Base-by-base conservation (phyloP, 92 coral and sea anemone genomes). In the Porites lobata region DNA sequence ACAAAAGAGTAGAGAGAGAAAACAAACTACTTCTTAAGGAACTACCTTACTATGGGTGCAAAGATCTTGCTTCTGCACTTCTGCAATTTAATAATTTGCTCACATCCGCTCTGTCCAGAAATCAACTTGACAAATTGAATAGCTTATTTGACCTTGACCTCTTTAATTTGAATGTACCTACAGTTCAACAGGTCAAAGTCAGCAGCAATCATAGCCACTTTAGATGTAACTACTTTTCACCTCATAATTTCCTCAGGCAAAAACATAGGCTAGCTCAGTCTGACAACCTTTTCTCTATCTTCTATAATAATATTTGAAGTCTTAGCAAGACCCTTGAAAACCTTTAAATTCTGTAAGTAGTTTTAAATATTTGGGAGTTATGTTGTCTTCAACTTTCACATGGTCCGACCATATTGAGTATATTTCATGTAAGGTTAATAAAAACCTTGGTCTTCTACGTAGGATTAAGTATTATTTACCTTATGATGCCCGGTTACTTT, bases 261-360 rank as follows among this genome's bases (percentile, higher is more conserved):
- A 71, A 26, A 14, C 53, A 50, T 38, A 24, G 51, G 18, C 13
- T 71, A 71, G 18, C 12, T 71, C 14, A n/a, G 51, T 24, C 24
- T 71, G 51, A 71, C 24, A 71, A 71, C 76, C 8, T 15, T 71
- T 8, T 71, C n/a, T 71, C 26, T 69, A 69, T 24, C 1, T 18
- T 69, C n/a, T 47, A 69, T 69, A 69, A 69, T 21, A 69, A 69
- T 69, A 21, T 69, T 32, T 18, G 74, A 69, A 69, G 29, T 69
- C n/a, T 69, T 18, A 22, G 22, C 50, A 22, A 11, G n/a, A 69
- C n/a, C 2, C 74, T 15, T 26, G 54, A 71, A 32, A 8, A 71
- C 56, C 38, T 17, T n/a, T n/a, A n/a, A n/a, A n/a, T n/a, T n/a
- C n/a, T n/a, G n/a, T n/a, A n/a, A n/a, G n/a, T n/a, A n/a, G n/a